Evolutionary conservation across 2,797 vertebrate genomes (phyloP), one percentile per base, ranked within the genome.

Genomic region (Eulemur coronatus): DNA sequence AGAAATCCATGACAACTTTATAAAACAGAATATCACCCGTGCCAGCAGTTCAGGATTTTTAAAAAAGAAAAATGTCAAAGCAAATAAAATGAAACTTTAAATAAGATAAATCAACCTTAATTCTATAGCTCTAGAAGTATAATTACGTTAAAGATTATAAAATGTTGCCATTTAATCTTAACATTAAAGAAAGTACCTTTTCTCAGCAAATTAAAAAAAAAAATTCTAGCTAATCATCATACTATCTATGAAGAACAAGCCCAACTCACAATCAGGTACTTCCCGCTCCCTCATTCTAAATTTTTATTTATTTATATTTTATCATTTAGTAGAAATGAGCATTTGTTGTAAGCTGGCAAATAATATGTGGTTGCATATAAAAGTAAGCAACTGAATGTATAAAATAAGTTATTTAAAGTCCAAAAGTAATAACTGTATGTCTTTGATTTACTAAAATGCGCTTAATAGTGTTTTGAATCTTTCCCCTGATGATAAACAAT

Each of bases 401-500:
- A 91, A 80, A 91, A 48, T 55, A 50, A 50, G 28, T 75, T 72
- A 92, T 75, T 95, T 96, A 86, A 85, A 92, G 88, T 84, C 17
- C 3, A 43, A 92, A 69, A 95, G 24, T 67, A 91, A 50, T 69
- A 84, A 69, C 38, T n/a, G 0, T 63, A 57, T 84, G n/a, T 0
- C 5, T 92, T 93, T 90, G 84, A 63, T 94, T 91, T 84, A 57
- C 4, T 30, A 79, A 79, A 97, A 94, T 75, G 13, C 50, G 1
- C 38, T 94, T 90, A 89, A 79, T 67, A 30, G 38, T 76, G 5
- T 84, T 97, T 84, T 72, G 11, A 89, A 88, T 69, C 5, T 81
- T 93, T 84, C n/a, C 22, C 41, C 18, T 93, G 38, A 24, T 72
- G 22, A 89, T 75, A 92, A 73, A 79, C 46, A 95, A 76, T 79